These are phyloP conservation scores for Chinchilla lanigera DNA, from an alignment of 2,113 vertebrate species.

Conservation along the genomic window DNA sequence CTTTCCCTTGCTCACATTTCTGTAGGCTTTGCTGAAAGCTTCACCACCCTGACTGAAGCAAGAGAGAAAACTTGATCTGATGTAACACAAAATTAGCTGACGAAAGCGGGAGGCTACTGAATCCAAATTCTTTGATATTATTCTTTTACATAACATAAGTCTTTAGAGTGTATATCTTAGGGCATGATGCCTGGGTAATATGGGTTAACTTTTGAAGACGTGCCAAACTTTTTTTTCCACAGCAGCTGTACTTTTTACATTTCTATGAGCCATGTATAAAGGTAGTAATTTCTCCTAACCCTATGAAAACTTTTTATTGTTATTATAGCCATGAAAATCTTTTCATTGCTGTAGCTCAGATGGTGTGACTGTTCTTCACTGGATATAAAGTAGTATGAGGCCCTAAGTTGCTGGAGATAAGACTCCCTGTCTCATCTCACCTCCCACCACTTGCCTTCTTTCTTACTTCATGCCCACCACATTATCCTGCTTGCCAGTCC, in stretches of 20 bases:
- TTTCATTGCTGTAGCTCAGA: neutral
- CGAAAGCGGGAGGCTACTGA: neutral
- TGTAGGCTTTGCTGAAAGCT: neutral
- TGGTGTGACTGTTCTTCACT: neutral
- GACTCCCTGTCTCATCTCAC: neutral
- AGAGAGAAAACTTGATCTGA: neutral
- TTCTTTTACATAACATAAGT: neutral
- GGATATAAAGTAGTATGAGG: neutral
- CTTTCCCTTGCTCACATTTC: neutral
- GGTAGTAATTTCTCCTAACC: neutral
- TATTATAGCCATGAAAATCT: neutral
- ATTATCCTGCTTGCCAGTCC: neutral
- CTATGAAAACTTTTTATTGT: neutral
- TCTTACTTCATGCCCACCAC: neutral
- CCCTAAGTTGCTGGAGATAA: neutral
- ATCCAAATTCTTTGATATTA: neutral
- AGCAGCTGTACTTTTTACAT: neutral
- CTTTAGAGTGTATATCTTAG: neutral
- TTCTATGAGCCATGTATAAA: neutral
- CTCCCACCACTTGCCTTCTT: neutral
- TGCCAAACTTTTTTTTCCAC: neutral
- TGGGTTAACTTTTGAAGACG: neutral
- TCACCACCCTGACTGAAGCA: neutral
- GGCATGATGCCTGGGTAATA: neutral
- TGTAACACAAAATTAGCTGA: neutral